phyloP scores from a whole-genome alignment of 2,797 vertebrate species.

The Lepus oiostolus region DNA sequence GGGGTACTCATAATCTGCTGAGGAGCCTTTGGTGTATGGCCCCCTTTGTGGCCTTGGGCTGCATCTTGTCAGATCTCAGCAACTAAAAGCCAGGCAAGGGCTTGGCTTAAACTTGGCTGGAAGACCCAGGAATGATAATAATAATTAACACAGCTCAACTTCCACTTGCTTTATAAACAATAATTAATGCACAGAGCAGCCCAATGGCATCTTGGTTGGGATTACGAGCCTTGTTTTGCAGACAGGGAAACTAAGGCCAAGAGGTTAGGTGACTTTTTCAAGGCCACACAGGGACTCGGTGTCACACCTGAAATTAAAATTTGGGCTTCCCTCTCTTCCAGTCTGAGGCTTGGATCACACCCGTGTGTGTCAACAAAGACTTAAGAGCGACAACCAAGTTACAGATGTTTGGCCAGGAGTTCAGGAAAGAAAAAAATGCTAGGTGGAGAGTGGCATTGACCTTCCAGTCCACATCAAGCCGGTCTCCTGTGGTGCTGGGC shows the following conservation, averaged over 20 bases:
- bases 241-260: constrained; percentile 83
- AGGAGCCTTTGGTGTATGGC: constrained; percentile 54
- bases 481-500: accelerated
- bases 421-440: background rate
- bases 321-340: constrained; percentile 3
- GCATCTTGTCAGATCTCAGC: constrained; percentile 80
- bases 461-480: background rate
- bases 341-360: constrained; percentile 42
- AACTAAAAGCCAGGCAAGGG: constrained; percentile 75
- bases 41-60: constrained; percentile 42
- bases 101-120: constrained; percentile 77
- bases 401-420: background rate
- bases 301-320: constrained; percentile 59
- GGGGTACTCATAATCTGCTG: constrained; percentile 22
- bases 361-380: background rate
- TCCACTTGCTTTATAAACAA: constrained; percentile 82
- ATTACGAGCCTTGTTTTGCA: constrained; percentile 76
- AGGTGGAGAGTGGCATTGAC: background rate
- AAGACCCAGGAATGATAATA: constrained; percentile 82
- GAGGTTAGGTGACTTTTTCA: constrained; percentile 72
- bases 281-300: constrained; percentile 63
- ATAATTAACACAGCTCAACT: constrained; percentile 83
- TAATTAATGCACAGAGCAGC: constrained; percentile 78
- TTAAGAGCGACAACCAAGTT: background rate
- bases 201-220: constrained; percentile 59